Base-by-base conservation (phyloP, 1,140 invertebrate genomes). In the Metopolophium dirhodum region DNA sequence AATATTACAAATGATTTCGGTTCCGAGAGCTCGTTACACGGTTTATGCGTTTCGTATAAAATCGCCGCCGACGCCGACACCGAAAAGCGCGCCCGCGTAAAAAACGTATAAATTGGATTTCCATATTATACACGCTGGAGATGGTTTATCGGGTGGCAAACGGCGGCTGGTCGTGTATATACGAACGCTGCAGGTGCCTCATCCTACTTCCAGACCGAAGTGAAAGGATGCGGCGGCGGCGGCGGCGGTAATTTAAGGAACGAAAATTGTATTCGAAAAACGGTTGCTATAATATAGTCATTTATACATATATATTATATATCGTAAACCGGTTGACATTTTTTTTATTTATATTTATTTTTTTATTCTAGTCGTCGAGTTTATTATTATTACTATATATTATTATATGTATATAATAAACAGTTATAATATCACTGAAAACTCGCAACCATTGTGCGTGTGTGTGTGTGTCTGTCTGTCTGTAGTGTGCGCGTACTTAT, bases 21-120 rank as follows among this genome's bases (percentile, higher is more conserved):
- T 87, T 49, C 47, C 14, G 47, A n/a, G 47, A 87, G 47, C 30
- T 87, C 86, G 85, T 87, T 87, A 87, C 45, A 87, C 85, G 85
- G 83, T 85, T 85, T 85, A 37, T 41, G 83, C 83, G 83, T 85
- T 83, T 83, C 37, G 82, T 41, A 83, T 82, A 82, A 82, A 41
- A 82, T 83, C 35, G 82, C 82, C 22, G 37, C 7, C 82, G 82
- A 22, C 1, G 35, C 2, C 37, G 18, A 83, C 77, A 83, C 22
- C 22, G 20, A 8, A 20, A 83, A 83, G 8, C 35, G 77, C 35
- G 77, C n/a, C n/a, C 77, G 77, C 77, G 77, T 45, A 77, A 77
- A 77, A n/a, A 77, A 77, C 30, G n/a, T n/a, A 35, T 77, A 77
- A 77, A 77, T 77, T n/a, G n/a, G 61, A 77, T 77, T 77, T 77